Base-by-base conservation (phyloP, 2,113 vertebrate genomes). In the Cariama cristata region DNA sequence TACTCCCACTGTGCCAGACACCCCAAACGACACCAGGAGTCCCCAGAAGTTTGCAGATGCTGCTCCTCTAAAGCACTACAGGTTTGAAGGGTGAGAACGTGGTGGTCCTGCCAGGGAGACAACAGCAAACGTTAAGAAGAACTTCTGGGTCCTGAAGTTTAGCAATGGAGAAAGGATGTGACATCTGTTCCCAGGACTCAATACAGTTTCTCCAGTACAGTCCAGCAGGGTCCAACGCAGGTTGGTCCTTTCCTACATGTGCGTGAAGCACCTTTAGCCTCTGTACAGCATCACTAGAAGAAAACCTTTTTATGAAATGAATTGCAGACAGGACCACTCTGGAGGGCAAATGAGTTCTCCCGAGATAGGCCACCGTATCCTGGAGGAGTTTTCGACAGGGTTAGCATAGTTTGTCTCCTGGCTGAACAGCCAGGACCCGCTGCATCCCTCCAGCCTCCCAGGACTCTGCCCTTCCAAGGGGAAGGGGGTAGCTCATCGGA, bases 361-460 rank as follows among this genome's bases (percentile, higher is more conserved):
- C 4, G 3, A 59, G 38, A 14, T 80, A 89, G 22, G 12, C 8
- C 40, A 38, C 53, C 15, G 24, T 49, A 32, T 56, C 84, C 58
- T 80, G 63, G 40, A 76, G n/a, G 32, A 40, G 44, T 63, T 80
- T 62, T 80, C 55, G 47, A 42, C 17, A 32, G 30, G 19, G 26
- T 53, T 67, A 33, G 2, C 22, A 30, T 3, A 52, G 10, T 44
- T 35, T 42, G 2, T 38, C 13, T 88, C 28, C 47, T 52, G 9
- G 3, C 7, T 64, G 17, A 91, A 30, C 17, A 76, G 12, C n/a
- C 12, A 1, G 24, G 7, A 58, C 6, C 3, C 0, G 0, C 30
- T 40, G 47, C 79, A 67, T 58, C 15, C 9, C 21, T 72, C n/a
- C 32, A 30, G 11, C 17, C 11, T 72, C 11, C 30, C 30, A 67